Base-by-base conservation (phyloP, 2,888 invertebrate genomes). In the Drosophila neotestacea region DNA sequence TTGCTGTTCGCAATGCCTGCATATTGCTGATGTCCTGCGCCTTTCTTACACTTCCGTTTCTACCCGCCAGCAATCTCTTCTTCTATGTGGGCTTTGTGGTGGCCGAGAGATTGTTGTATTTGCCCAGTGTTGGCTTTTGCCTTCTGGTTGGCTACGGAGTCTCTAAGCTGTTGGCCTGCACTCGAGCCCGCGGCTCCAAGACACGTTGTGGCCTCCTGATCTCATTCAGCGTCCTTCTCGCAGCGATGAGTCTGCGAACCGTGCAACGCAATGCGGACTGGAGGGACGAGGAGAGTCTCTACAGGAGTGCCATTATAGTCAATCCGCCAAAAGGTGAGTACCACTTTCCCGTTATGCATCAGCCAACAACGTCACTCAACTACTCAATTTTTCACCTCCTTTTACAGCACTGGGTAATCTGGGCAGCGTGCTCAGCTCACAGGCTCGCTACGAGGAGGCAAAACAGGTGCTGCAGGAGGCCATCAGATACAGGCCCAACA, bases 31-130 rank as follows among this genome's bases (percentile, higher is more conserved):
- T 95, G 92, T 95, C 95, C 81, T 93, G 96, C 77, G 95, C 96
- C 56, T 95, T 99, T 90, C 94, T 98, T 91, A 95, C 96, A 80
- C 94, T 99, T 84, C 98, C 99, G 72, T 99, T 98, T 93, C 94
- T 99, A 90, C 99, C 98, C 76, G 98, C 99, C 74, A 96, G 97
- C 88, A 99, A 99, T 94, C 93, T 98, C 86, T 96, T 99, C 93
- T 98, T 98, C 94, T 98, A 99, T 93, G 99, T 99, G 70, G 99
- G 99, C 54, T 99, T 99, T 93, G 99, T 99, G 81, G 96, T 99
- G 62, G 99, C 99, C 68, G 99, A 99, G 93, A 95, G 99, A 77
- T 96, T 99, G 79, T 94, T 99, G 77, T 99, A 99, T 93, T 95
- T 99, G 92, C 98, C 99, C 55, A 98, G 98, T 93, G 97, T 98